Conservation (phyloP, 2,113 vertebrate genomes). For the Phalacrocorax aristotelis region DNA sequence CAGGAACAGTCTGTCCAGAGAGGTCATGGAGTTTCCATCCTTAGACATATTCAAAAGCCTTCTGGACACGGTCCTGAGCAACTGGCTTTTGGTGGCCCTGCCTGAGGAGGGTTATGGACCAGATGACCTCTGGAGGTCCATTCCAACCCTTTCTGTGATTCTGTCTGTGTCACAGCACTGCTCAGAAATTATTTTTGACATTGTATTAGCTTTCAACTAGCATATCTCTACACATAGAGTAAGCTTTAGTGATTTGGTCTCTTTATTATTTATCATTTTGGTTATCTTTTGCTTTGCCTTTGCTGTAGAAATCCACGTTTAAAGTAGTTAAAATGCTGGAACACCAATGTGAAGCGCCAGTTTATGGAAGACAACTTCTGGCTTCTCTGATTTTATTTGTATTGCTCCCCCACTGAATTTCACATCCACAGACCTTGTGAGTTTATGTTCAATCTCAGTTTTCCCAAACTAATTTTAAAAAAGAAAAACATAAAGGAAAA, state of each 20-base stretch:
- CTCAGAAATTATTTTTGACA: background rate
- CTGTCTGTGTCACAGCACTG: background rate
- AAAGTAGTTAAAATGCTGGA: background rate
- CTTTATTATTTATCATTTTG: background rate
- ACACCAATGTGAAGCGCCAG: background rate
- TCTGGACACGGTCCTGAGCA: background rate
- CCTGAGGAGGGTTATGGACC: background rate
- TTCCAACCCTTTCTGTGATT: background rate
- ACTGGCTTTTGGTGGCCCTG: background rate
- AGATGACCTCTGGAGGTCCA: background rate
- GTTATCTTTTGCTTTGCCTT: background rate
- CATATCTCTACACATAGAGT: background rate
- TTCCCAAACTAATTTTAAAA: background rate
- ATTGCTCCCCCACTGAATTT: background rate
- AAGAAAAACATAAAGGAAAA: background rate
- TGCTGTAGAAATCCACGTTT: background rate
- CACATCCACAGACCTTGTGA: background rate
- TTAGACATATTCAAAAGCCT: fast-evolving
- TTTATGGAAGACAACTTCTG: background rate
- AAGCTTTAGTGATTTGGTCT: background rate
- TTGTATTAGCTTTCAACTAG: background rate
- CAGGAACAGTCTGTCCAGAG: background rate
- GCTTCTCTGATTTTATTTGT: background rate
- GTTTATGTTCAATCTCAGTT: background rate
- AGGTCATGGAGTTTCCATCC: background rate